Conservation (phyloP, 2,113 vertebrate species). For the Leiothrix lutea region DNA sequence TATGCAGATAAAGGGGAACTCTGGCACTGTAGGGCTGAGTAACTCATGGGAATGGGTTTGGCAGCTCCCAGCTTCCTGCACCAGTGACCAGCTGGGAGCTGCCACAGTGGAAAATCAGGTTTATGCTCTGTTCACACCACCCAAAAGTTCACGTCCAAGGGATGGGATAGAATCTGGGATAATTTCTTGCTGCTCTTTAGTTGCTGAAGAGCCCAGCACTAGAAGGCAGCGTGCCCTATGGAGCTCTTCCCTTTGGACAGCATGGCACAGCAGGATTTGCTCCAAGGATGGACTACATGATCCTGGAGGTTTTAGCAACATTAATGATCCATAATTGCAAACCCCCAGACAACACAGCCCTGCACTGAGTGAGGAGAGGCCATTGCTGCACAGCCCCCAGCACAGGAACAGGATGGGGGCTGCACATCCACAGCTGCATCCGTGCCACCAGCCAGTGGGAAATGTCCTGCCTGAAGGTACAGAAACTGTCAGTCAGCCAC, state of each 20-base stretch:
- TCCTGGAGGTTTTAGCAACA: neutral
- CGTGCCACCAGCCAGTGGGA: neutral
- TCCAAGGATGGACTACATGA: neutral
- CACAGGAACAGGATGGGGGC: neutral
- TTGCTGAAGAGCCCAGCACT: neutral
- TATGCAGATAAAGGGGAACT: neutral
- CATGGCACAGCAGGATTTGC: fast-evolving
- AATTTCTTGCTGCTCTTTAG: neutral
- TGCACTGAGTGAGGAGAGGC: neutral
- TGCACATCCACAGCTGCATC: neutral
- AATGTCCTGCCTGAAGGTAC: neutral
- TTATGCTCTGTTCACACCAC: neutral
- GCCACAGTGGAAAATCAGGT: neutral
- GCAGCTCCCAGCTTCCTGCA: neutral
- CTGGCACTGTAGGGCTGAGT: neutral
- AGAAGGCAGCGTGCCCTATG: neutral
- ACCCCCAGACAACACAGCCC: neutral
- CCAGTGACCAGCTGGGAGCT: neutral
- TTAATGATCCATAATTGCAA: neutral
- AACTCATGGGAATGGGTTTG: neutral
- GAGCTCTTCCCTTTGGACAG: fast-evolving
- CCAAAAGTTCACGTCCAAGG: neutral
- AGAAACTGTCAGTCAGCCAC: neutral
- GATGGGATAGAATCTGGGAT: neutral
- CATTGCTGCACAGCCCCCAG: neutral